Conservation (phyloP, 2,797 vertebrate genomes). For the Somateria mollissima region DNA sequence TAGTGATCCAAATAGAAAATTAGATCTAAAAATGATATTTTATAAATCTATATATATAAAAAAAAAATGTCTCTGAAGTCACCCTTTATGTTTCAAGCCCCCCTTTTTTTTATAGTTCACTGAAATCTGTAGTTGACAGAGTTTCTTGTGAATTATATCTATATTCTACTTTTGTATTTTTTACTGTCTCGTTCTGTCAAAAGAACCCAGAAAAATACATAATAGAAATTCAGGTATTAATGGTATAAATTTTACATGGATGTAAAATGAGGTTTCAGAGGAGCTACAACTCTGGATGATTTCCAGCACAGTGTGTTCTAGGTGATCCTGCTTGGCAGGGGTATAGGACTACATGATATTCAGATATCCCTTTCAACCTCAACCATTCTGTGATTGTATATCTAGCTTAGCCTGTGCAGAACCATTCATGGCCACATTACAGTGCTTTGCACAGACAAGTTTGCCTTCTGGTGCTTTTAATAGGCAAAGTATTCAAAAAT, state of each 20-base stretch:
- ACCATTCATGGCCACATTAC: not conserved
- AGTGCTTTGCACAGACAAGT: not conserved
- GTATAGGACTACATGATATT: too few relatives aligned
- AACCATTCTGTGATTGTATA: too few relatives aligned
- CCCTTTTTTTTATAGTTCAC: not conserved
- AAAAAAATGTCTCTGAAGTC: not conserved
- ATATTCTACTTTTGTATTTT: not conserved
- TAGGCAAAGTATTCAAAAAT: not conserved
- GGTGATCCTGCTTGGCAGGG: too few relatives aligned
- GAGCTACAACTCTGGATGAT: not conserved
- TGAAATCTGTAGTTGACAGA: not conserved
- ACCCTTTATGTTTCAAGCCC: not conserved
- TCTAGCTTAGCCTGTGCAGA: not conserved
- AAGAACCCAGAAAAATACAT: not conserved
- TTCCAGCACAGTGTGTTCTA: too few relatives aligned
- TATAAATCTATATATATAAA: not conserved
- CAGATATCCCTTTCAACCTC: too few relatives aligned
- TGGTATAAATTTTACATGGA: not conserved
- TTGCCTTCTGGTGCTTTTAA: not conserved
- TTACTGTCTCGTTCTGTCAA: not conserved
- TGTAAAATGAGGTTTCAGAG: not conserved
- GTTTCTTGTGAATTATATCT: not conserved
- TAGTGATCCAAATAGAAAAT: constrained; percentile 20
- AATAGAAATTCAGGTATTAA: not conserved
- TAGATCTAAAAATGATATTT: constrained; percentile 44